Evolutionary conservation across 2,888 invertebrate species (phyloP).

Genomic region (Epinotia nisella): DNA sequence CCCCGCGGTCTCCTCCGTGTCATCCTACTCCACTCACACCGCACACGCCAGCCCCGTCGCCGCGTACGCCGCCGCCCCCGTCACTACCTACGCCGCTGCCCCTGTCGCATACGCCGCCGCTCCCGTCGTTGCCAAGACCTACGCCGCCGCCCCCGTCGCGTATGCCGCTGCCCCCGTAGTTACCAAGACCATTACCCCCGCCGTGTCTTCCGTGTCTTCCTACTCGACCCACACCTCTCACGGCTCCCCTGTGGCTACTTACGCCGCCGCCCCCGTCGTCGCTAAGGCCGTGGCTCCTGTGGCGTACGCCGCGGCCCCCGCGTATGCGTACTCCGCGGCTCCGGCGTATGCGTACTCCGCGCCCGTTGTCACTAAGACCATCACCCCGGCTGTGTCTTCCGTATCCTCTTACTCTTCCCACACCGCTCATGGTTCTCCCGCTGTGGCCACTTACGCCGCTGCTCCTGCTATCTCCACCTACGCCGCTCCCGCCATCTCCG

Average conservation of each 20-base stretch:
- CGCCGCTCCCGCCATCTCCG: conserved; percentile 36
- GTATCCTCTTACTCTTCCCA: conserved; percentile 42
- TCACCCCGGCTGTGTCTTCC: conserved; percentile 47
- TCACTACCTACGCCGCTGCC: conserved; percentile 40
- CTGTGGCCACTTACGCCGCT: conserved; percentile 40
- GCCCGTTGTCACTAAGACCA: conserved; percentile 51
- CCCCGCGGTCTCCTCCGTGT: conserved; percentile 48
- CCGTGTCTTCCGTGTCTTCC: conserved; percentile 53
- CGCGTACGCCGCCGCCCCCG: conserved; percentile 53
- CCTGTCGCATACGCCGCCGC: conserved; percentile 47
- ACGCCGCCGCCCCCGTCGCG: conserved; percentile 46
- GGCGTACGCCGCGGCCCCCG: conserved; percentile 40
- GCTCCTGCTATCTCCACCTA: conserved; percentile 38
- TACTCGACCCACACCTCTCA: conserved; percentile 59
- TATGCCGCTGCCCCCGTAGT: conserved; percentile 52
- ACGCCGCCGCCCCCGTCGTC: conserved; percentile 45
- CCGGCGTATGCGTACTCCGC: conserved; percentile 47
- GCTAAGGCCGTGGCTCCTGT: conserved; percentile 45
- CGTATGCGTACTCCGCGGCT: neutral
- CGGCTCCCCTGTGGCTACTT: conserved; percentile 49
- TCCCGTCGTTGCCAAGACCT: conserved; percentile 51
- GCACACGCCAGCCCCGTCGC: conserved; percentile 49
- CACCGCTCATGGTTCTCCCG: conserved; percentile 44
- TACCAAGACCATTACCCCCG: conserved; percentile 59
- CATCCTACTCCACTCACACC: conserved; percentile 49